Conservation (phyloP, 2,888 invertebrate species). For the Quadriops clusia region DNA sequence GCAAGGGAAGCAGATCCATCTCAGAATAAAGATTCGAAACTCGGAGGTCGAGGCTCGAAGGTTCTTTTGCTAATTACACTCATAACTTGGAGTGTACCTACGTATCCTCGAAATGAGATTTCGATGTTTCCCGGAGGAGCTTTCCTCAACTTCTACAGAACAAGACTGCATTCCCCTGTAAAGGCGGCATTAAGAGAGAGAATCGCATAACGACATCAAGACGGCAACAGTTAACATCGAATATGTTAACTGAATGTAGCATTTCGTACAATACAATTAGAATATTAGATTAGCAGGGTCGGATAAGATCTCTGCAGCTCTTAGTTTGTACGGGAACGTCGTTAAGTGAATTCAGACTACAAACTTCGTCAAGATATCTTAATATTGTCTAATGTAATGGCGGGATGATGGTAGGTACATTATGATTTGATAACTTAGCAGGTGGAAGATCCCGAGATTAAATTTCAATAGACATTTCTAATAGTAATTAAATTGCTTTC, state of each 20-base stretch:
- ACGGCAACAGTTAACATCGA: conserved; percentile 35
- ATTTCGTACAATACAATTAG: conserved; percentile 40
- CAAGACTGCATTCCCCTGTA: conserved; percentile 10
- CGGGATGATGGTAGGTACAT: conserved; percentile 11
- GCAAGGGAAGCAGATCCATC: too few relatives aligned
- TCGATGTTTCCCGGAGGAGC: conserved; percentile 39
- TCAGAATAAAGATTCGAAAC: too few relatives aligned
- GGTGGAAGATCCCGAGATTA: too few relatives aligned
- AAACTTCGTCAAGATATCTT: conserved; percentile 32
- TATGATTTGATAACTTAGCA: too few relatives aligned
- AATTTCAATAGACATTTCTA: too few relatives aligned
- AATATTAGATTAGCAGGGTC: conserved; percentile 38
- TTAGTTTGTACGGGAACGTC: conserved; percentile 23
- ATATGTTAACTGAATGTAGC: conserved; percentile 39
- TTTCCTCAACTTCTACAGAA: conserved; percentile 22
- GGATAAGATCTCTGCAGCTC: conserved; percentile 31
- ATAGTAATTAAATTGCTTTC: too few relatives aligned
- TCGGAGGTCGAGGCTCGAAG: too few relatives aligned
- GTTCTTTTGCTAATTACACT: conserved; percentile 33
- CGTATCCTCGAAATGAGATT: conserved; percentile 38
- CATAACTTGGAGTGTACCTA: conserved; percentile 24
- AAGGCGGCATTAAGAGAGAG: conserved; percentile 12
- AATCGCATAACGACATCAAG: conserved; percentile 13
- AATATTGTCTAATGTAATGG: conserved; percentile 28
- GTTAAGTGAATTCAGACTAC: conserved; percentile 31